These are phyloP conservation scores for Cotesia vestalis DNA, from an alignment of 1,140 invertebrate genomes.

Conservation along the genomic window DNA sequence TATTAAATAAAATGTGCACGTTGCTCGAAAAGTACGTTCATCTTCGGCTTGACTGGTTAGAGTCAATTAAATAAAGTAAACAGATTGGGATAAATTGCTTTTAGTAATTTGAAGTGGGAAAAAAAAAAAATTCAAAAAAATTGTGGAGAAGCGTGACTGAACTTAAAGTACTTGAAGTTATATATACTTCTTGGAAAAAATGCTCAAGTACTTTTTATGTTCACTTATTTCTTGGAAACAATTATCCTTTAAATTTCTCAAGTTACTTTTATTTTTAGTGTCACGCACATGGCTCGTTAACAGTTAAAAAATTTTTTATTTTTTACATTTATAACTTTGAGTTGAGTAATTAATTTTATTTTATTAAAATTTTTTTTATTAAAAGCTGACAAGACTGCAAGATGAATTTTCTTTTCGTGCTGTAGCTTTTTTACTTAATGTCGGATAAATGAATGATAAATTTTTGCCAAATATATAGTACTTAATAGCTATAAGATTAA, in stretches of 20 bases:
- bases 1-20: conserved; percentile 46
- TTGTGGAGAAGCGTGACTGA: not conserved
- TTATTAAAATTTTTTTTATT: no score
- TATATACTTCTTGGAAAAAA: conserved; percentile 1
- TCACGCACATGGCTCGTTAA: not conserved
- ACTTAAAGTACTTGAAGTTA: conserved; percentile 9
- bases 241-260: not conserved
- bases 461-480: conserved; percentile 65
- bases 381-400: not conserved
- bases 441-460: conserved; percentile 44
- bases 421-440: conserved; percentile 66
- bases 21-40: conserved; percentile 52
- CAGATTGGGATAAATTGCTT: not conserved
- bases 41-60: not conserved
- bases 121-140: not conserved
- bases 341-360: no score
- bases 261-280: not conserved
- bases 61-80: conserved; percentile 12
- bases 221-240: conserved; percentile 10
- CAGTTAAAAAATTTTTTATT: not conserved
- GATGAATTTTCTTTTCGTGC: conserved; percentile 53
- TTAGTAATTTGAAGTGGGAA: not conserved
- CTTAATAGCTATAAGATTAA: conserved; percentile 59
- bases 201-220: not conserved
- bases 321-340: not conserved